Base-by-base conservation (phyloP, 2,113 vertebrate species). In the Sclerurus mexicanus region DNA sequence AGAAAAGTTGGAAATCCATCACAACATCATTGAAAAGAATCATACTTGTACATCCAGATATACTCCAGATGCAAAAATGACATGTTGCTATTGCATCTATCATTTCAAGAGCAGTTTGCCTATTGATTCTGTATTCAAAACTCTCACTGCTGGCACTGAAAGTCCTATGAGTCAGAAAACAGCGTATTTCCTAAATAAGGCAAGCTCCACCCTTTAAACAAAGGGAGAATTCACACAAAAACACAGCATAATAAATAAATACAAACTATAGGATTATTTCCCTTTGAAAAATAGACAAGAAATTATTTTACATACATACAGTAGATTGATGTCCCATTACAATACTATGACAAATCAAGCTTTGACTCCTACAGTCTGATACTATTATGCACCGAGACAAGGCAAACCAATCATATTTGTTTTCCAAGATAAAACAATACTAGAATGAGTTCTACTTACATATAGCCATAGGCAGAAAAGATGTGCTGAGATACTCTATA, bases 401-500 rank as follows among this genome's bases (percentile, higher is more conserved):
- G 74, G 79, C 10, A 50, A n/a, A 78, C 87, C 17, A 73, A 53
- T 37, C 94, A 62, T 85, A 84, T 42, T 42, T 42, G 8, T 42
- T 72, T 93, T 66, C 60, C 66, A 56, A 91, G 63, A 74, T 35
- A 33, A n/a, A 67, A 90, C 24, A 82, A 60, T 28, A 96, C 66
- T 83, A 55, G 58, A 91, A 78, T 71, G 89, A 72, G 76, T 47
- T 95, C 78, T 98, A 99, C 99, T 99, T 98, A 99, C 99, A 98
- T 98, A 99, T 99, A 89, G 99, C 99, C 99, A 99, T 99, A 87
- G 99, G 99, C 76, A 99, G 98, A 97, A 99, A 99, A 97, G 99
- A 99, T 59, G 99, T 99, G 98, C 99, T 99, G 97, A 99, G 98
- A 98, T 99, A 99, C 94, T 99, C 99, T 94, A 99, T 99, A 97